phyloP scores from a whole-genome alignment of 2,113 vertebrate species.

The Pagrus major region DNA sequence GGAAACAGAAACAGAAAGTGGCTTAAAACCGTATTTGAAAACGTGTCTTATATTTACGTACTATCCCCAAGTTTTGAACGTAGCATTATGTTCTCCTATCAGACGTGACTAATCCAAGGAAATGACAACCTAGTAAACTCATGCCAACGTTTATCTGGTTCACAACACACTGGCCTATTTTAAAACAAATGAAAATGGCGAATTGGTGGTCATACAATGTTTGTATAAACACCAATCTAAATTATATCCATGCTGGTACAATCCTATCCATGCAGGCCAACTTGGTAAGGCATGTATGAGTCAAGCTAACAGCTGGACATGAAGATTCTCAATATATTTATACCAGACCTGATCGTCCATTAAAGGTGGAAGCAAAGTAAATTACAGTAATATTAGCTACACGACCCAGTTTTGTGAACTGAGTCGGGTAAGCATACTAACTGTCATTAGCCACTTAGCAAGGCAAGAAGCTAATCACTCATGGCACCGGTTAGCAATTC shows the following conservation, averaged over 20 bases:
- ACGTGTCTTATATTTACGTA: background rate
- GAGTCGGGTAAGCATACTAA: slow-evolving; percentile 51
- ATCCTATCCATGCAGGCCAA: slow-evolving; percentile 25
- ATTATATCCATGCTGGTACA: background rate
- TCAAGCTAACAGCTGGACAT: background rate
- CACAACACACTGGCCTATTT: background rate
- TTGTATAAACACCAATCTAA: background rate
- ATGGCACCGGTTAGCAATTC: slow-evolving; percentile 9
- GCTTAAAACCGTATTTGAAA: background rate
- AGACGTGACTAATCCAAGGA: slow-evolving; percentile 49
- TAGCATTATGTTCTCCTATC: slow-evolving; percentile 24
- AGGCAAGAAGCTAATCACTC: slow-evolving; percentile 46
- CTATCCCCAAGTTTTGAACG: background rate
- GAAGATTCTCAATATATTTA: background rate
- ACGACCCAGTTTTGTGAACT: background rate
- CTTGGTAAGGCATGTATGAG: slow-evolving; percentile 7
- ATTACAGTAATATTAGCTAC: background rate
- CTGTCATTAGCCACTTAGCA: slow-evolving; percentile 63
- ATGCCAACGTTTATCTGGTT: rapidly evolving
- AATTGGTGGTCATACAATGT: background rate
- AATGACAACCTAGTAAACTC: slow-evolving; percentile 13
- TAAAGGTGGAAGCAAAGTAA: background rate
- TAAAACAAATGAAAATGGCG: background rate
- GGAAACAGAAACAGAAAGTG: background rate
- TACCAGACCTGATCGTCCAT: background rate